Evolutionary conservation across 64 coral and sea anemone genomes (phyloP), one percentile per base, ranked within the genome.

Genomic region (Stylophora pistillata): DNA sequence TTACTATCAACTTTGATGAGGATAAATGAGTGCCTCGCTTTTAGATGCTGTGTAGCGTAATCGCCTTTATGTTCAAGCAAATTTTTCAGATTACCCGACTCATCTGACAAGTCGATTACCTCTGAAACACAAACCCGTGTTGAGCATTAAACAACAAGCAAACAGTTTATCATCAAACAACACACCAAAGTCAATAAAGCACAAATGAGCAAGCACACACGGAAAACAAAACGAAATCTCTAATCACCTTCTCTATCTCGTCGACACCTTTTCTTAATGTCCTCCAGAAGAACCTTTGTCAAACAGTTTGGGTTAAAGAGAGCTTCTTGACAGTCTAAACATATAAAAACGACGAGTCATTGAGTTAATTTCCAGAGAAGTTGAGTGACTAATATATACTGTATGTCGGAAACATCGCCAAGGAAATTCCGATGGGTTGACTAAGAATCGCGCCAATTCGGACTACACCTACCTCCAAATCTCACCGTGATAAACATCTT

Each of bases 231-330:
- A 61, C 33, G 75, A 87, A 87, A 59, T 5, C 23, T 33, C 17
- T 18, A 16, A 32, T 23, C 37, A 97, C 95, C 90, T 57, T 97
- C 95, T 61, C 65, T 93, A 0, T 71, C 78, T 31, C 87, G 79
- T 3, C 89, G 84, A 59, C 95, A 97, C 62, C 95, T 78, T 61
- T 92, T 81, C 79, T 97, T 97, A 2, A 97, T 97, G 58, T 97
- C 95, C 72, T 97, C 91, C 33, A 97, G 34, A 14, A 97, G 91
- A 13, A 89, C 86, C 18, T 89, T 89, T 53, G 88, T 97, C 29
- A 85, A 74, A 60, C 95, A 97, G 27, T 97, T 97, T 77, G 95
- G 95, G 82, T 97, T 97, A 69, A 97, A 97, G 13, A 97, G 87
- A 28, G 77, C 91, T 77, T 97, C 90, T 74, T 93, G 80, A 14